These are phyloP conservation scores for Ceyx cyanopectus DNA, from an alignment of 2,113 vertebrate species.

Conservation along the genomic window DNA sequence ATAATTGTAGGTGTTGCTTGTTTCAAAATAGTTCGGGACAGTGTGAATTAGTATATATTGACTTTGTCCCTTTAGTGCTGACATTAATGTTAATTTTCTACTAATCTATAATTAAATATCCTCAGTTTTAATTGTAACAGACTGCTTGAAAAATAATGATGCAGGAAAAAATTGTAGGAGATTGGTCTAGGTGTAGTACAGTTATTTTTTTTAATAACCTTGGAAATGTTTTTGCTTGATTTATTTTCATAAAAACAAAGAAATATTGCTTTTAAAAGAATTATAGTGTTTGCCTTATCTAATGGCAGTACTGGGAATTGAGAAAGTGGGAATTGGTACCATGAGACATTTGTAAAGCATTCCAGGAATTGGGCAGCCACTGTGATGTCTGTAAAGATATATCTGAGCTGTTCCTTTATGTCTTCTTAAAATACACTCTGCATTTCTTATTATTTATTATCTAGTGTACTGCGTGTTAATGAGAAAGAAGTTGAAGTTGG, in stretches of 20 bases:
- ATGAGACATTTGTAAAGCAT: background rate
- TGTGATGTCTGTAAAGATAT: background rate
- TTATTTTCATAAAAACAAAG: conserved; percentile 29
- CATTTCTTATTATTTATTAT: background rate
- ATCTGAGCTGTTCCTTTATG: background rate
- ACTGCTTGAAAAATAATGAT: conserved; percentile 41
- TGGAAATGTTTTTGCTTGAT: conserved; percentile 19
- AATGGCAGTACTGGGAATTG: background rate
- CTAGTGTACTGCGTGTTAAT: background rate
- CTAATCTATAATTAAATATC: conserved; percentile 48
- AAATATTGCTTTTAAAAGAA: conserved; percentile 38
- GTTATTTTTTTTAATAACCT: background rate
- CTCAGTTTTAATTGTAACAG: conserved; percentile 31
- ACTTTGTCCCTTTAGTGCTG: conserved; percentile 8
- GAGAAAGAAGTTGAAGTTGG: background rate
- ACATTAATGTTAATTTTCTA: conserved; percentile 51
- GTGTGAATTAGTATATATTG: background rate
- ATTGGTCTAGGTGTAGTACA: background rate
- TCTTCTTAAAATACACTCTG: background rate
- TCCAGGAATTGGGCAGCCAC: background rate
- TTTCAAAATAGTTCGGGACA: background rate
- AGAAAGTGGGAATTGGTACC: conserved; percentile 18
- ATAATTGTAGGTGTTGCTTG: background rate
- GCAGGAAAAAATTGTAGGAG: conserved; percentile 38
- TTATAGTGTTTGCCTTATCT: background rate